Base-by-base conservation (phyloP, 2,113 vertebrate genomes). In the Notarius quadriscutis region DNA sequence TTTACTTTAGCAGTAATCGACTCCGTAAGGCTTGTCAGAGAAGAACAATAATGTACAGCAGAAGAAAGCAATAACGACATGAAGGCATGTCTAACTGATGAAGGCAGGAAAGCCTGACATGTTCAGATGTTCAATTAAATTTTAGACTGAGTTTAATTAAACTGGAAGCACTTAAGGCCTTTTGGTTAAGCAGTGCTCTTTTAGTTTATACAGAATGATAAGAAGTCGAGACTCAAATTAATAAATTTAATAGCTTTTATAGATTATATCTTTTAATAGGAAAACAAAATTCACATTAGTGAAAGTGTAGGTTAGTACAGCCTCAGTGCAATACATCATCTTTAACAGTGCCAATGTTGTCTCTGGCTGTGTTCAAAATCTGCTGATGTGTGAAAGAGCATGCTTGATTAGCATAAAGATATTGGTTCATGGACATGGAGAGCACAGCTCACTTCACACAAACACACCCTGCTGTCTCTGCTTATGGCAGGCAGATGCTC, bases 361-460 rank as follows among this genome's bases (percentile, higher is more conserved):
- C 63, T 72, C 51, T 87, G 22, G 71, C 60, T 81, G 50, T n/a
- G 65, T 15, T 65, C 41, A 57, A 84, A 91, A 90, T 91, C 41
- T 67, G 91, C 92, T 91, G 92, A 92, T 89, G 58, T 72, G 81
- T 75, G 86, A 86, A 90, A 58, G 91, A 89, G 87, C 87, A 88
- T 65, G 77, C 89, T 91, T 93, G 89, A 93, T 94, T 92, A 93
- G 80, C 89, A 79, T 63, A 83, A 89, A 71, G 85, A 83, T 80
- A 85, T 90, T 86, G 87, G 89, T 22, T 88, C 89, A 90, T 87
- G 67, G 90, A 87, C 77, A 81, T 83, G 87, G 79, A 90, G 88
- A 86, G 55, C 77, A 83, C 69, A 53, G 79, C 88, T 89, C 91
- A 86, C 87, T 57, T 86, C 85, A 72, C 53, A 84, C 83, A 75